Base-by-base conservation (phyloP, 2,888 invertebrate species). In the Oscheius sp. region DNA sequence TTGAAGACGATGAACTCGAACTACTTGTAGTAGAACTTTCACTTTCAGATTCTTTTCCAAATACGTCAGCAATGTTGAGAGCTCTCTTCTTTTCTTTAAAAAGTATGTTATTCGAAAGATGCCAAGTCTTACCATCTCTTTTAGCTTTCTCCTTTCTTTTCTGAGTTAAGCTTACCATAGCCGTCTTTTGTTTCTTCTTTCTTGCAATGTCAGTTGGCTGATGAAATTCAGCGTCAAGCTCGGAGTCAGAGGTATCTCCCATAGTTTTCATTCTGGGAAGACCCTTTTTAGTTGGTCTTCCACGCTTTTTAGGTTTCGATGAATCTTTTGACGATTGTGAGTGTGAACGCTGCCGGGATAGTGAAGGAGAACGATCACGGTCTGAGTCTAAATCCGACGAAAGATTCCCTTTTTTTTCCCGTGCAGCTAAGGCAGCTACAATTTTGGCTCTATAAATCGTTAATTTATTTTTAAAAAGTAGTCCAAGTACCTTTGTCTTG, bases 11-110 rank as follows among this genome's bases (percentile, higher is more conserved):
- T 4, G 53, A 52, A 34, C 34, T 39, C 4, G 53, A 33, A 27
- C 34, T n/a, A 25, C 6, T 27, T 6, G 50, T 31, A 27, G 15
- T 34, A 10, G 65, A 65, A 37, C 71, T 73, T 5, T 3, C 91
- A 91, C 0, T 91, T 82, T 93, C 93, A 0, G 82, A 83, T 55
- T 79, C 80, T 65, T 88, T 88, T 31, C 96, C 96, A 88, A 96
- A 96, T 69, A 96, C 93, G 86, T 96, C 96, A 0, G 95, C 95
- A 0, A 96, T 93, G 86, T 95, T 95, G 34, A 94, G 89, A 85
- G 92, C 91, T 42, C 76, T 72, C 52, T 75, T 78, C 23, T 25
- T 58, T 12, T 29, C 61, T 29, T 27, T 12, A 39, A 39, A 25
- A 20, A 42, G 27, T 15, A 45, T 29, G 37, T 27, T 2, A 3